These are phyloP conservation scores for Drosophila sp. DNA, from an alignment of 1,140 invertebrate species.

Conservation along the genomic window DNA sequence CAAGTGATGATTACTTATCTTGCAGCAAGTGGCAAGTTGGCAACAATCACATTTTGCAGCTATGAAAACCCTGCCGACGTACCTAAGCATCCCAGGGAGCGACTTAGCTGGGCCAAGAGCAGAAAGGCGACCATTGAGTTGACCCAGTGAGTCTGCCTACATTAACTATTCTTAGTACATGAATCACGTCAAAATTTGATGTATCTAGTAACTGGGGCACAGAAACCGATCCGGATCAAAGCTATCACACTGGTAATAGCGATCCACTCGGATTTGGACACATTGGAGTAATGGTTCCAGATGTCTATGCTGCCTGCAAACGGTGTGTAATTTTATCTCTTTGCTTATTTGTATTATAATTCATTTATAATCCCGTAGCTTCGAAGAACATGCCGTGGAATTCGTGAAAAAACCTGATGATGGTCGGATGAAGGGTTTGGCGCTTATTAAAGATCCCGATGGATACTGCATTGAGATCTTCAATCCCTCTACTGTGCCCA, in stretches of 20 bases:
- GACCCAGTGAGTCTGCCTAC: slow-evolving; percentile 90
- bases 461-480: slow-evolving; percentile 99
- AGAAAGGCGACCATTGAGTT: slow-evolving; percentile 96
- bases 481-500: slow-evolving; percentile 87
- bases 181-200: neutral
- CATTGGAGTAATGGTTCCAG: slow-evolving; percentile 95
- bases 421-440: slow-evolving; percentile 96
- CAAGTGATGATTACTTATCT: slow-evolving; percentile 26
- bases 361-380: slow-evolving; percentile 82
- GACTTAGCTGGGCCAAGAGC: slow-evolving; percentile 91
- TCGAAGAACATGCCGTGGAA: slow-evolving; percentile 93
- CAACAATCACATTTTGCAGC: slow-evolving; percentile 33
- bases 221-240: slow-evolving; percentile 91
- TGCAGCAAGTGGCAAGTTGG: neutral
- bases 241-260: slow-evolving; percentile 95
- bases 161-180: neutral
- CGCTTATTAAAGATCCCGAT: slow-evolving; percentile 97
- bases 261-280: slow-evolving; percentile 97
- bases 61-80: slow-evolving; percentile 92
- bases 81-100: slow-evolving; percentile 88
- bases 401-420: slow-evolving; percentile 96
- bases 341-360: neutral
- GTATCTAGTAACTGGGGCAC: slow-evolving; percentile 95
- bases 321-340: slow-evolving; percentile 72
- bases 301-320: slow-evolving; percentile 94